Conservation (phyloP, 2,797 vertebrate genomes). For the Erethizon dorsatum region DNA sequence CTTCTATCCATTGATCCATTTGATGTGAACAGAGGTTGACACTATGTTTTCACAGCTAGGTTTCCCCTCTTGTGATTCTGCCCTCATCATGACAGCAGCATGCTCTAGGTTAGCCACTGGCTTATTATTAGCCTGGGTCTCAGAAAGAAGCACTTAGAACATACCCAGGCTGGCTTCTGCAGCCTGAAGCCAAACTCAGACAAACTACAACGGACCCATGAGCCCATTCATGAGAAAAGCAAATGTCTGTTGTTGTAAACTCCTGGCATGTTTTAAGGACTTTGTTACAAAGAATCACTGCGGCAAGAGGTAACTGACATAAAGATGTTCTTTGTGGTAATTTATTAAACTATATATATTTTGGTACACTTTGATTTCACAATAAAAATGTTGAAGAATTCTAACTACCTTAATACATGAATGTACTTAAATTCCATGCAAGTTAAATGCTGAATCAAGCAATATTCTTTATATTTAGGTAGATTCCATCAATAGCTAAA, state of each 20-base stretch:
- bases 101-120: neutral
- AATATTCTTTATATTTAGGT: slow-evolving; percentile 30
- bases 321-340: slow-evolving; percentile 2
- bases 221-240: neutral
- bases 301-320: slow-evolving; percentile 35
- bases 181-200: neutral
- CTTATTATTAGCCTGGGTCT: neutral
- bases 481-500: neutral
- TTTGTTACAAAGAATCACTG: neutral
- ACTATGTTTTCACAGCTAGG: neutral
- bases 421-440: neutral
- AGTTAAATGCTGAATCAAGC: slow-evolving; percentile 10
- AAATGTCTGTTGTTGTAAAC: slow-evolving; percentile 6
- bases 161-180: slow-evolving; percentile 39
- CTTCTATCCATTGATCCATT: neutral
- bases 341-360: slow-evolving; percentile 33
- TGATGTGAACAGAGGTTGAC: neutral
- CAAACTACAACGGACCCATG: slow-evolving; percentile 18
- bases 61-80: slow-evolving; percentile 8
- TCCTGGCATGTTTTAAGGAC: neutral
- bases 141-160: neutral
- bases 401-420: slow-evolving; percentile 38
- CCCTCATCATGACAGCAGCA: neutral
- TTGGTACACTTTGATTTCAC: neutral
- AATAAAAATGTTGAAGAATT: slow-evolving; percentile 38